Evolutionary conservation across 2,888 invertebrate genomes (phyloP), one percentile per base, ranked within the genome.

Genomic region (Macrophya alboannulata): DNA sequence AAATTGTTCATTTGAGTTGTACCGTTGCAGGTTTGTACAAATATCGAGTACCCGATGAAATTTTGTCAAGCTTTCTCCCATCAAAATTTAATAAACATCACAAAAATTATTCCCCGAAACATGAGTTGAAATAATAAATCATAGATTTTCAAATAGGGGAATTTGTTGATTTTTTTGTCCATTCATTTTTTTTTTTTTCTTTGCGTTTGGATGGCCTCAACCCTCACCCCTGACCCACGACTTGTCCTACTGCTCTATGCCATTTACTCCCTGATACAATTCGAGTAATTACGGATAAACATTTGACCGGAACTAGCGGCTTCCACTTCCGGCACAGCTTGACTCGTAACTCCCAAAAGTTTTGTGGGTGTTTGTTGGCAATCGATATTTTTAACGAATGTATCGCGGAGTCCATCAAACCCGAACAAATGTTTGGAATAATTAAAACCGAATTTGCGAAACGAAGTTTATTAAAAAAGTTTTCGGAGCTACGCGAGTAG

Each of bases 231-330:
- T n/a, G 12, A 62, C 25, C 81, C 81, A 17, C 62, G 62, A 62
- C 62, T 51, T 71, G 45, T 37, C 45, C 51, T 45, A 31, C 37
- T 83, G 43, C 68, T 68, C 68, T 17, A 83, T 68, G 68, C 68
- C 68, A 68, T 40, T 83, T 83, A 83, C 83, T 83, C 48, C 48
- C 68, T 68, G 83, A 83, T 71, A 83, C 83, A 59, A 62, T 68
- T 88, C 87, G 62, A 85, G 86, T 89, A 90, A 91, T 91, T 89
- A 88, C 86, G 88, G 86, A 88, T 89, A 91, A 92, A 91, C 88
- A 90, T 90, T 90, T 88, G 91, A 88, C 90, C 90, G 90, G 91
- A 91, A 91, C 86, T 87, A 86, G 88, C 87, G 87, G 89, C 84
- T 86, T 71, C 87, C 85, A 89, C 88, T 91, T 92, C 91, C 92